Conservation (phyloP, 2,888 invertebrate genomes). For the Dichetophora obliterata region DNA sequence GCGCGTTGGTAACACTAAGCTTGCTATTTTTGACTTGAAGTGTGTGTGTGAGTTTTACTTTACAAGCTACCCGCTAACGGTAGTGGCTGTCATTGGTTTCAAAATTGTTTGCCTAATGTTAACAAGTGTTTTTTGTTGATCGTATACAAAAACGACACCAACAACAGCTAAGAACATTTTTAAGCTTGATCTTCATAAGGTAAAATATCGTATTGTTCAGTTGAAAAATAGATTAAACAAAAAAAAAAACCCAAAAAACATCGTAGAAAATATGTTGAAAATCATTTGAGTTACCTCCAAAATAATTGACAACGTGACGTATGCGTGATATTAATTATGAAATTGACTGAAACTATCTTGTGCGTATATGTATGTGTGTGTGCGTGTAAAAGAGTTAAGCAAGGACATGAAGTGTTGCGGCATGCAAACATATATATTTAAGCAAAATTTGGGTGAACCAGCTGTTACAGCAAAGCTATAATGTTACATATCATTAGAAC, state of each 20-base stretch:
- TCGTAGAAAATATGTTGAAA: neutral
- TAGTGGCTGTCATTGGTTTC: neutral
- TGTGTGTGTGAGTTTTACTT: neutral
- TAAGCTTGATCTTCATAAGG: neutral
- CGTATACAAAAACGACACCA: neutral
- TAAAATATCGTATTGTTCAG: neutral
- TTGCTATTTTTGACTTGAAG: neutral
- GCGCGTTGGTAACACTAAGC: constrained; percentile 18
- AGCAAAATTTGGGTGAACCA: too few relatives aligned
- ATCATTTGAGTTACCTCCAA: too few relatives aligned
- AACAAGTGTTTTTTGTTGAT: neutral
- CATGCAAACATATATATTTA: too few relatives aligned
- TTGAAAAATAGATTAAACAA: neutral
- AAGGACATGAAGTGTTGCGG: neutral
- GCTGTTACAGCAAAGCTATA: too few relatives aligned
- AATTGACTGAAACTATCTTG: neutral
- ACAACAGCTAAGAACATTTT: neutral
- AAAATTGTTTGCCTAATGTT: neutral
- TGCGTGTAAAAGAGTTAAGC: neutral
- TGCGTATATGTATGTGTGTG: neutral
- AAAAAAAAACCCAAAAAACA: neutral
- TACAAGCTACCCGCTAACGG: neutral
- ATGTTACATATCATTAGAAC: too few relatives aligned
- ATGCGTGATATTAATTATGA: neutral
- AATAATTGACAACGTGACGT: constrained; percentile 10